A percentile compares a stretch with the other conserved stretches of the same genome.
Conservation (phyloP, 2,888 invertebrate genomes). For the Desoria tigrina region DNA sequence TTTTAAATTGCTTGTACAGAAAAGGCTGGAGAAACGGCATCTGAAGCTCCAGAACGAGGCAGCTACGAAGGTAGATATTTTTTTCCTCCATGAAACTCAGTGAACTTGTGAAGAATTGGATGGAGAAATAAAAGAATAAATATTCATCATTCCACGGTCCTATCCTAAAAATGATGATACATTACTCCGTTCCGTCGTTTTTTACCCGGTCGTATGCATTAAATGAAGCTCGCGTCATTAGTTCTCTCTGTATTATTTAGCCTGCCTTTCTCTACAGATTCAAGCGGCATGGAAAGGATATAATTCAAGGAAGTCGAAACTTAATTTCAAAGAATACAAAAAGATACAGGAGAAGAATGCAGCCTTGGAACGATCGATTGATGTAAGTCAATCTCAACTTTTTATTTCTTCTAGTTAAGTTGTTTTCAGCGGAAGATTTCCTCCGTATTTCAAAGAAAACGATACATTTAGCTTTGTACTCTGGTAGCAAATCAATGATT, state of each 20-base stretch:
- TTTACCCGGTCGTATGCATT: neutral
- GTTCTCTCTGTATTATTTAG: neutral
- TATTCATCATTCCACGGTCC: neutral
- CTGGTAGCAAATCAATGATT: slow-evolving; percentile 4
- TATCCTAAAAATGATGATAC: neutral
- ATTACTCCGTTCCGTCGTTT: neutral
- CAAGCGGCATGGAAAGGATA: slow-evolving; percentile 46
- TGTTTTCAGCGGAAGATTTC: neutral
- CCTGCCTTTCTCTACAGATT: slow-evolving; percentile 28
- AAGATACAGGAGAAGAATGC: slow-evolving; percentile 39
- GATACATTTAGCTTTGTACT: no score
- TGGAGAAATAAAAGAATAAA: no score
- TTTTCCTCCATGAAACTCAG: neutral
- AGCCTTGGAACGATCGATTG: slow-evolving; percentile 32
- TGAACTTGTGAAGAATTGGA: no score
- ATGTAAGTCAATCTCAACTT: slow-evolving; percentile 19
- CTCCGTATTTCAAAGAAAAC: no score
- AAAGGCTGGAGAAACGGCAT: neutral
- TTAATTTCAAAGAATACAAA: slow-evolving; percentile 46
- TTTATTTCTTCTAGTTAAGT: neutral
- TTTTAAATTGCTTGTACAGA: neutral
- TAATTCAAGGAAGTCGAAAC: slow-evolving; percentile 40
- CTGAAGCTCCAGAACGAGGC: neutral
- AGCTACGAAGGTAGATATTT: slow-evolving; percentile 15
- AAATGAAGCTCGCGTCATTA: slow-evolving; percentile 4